Percentiles rank a stretch among this genome's conserved stretches.
Evolutionary conservation across 92 coral and sea anemone genomes (phyloP).

Genomic region (Scolanthus callimorphus): DNA sequence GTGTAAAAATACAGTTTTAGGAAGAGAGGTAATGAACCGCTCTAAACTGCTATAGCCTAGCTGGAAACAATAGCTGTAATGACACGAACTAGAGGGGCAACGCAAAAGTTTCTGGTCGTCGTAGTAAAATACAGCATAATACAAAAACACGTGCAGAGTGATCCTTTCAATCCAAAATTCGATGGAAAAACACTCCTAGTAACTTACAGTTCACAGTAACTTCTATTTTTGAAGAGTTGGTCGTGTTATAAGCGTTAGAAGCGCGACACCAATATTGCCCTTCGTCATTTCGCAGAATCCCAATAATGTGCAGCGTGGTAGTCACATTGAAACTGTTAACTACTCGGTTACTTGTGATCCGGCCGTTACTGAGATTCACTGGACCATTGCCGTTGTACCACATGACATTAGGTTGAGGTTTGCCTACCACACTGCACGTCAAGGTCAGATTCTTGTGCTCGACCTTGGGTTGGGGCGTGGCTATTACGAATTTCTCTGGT

Average conservation of each 20-base stretch:
- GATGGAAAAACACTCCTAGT: neutral
- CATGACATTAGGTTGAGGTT: neutral
- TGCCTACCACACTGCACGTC: conserved; percentile 3
- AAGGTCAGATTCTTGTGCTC: conserved; percentile 5
- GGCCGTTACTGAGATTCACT: neutral
- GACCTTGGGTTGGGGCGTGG: neutral
- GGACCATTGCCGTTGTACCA: conserved; percentile 12
- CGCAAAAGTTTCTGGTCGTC: too few species aligned
- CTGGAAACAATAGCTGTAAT: too few species aligned
- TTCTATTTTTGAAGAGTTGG: neutral
- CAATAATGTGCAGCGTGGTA: conserved; percentile 32
- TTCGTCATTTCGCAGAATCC: conserved; percentile 25
- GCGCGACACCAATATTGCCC: conserved; percentile 33
- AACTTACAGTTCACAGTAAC: conserved; percentile 29
- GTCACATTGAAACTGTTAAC: neutral
- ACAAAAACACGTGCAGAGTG: too few species aligned
- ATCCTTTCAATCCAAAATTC: neutral
- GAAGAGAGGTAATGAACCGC: too few species aligned
- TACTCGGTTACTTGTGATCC: conserved; percentile 7
- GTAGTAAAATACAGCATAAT: too few species aligned
- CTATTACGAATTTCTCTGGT: neutral
- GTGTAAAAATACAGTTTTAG: too few species aligned
- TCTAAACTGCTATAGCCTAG: too few species aligned
- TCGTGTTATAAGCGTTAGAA: conserved; percentile 5
- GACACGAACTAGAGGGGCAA: neutral